Conservation (phyloP, 2,113 vertebrate species). For the Pygoscelis antarcticus region DNA sequence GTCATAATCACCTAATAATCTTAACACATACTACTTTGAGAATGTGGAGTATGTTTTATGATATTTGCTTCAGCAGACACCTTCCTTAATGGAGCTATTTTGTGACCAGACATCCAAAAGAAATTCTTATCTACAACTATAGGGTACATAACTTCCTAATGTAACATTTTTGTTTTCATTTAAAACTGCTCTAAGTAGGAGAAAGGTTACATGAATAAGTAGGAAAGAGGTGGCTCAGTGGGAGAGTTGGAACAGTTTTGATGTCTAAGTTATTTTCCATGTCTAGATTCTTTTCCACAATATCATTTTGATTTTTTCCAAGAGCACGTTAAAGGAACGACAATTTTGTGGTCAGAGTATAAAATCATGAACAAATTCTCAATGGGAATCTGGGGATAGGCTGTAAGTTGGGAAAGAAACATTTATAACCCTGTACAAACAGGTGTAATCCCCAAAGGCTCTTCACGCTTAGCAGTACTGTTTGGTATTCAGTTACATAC, state of each 20-base stretch:
- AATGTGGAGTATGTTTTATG: neutral
- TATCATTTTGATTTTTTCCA: conserved; percentile 18
- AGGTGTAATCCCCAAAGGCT: conserved; percentile 20
- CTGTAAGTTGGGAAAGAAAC: conserved; percentile 24
- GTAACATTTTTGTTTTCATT: conserved; percentile 3
- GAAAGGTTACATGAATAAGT: conserved; percentile 12
- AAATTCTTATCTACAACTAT: neutral
- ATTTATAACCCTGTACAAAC: conserved; percentile 20
- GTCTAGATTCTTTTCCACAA: neutral
- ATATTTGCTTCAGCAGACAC: neutral
- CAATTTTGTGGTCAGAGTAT: conserved; percentile 39
- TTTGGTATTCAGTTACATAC: neutral
- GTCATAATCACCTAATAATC: conserved; percentile 11
- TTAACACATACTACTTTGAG: neutral
- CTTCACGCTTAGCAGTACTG: neutral
- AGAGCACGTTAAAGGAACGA: neutral
- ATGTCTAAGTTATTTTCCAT: conserved; percentile 15
- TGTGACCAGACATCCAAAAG: neutral
- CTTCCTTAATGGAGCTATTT: neutral
- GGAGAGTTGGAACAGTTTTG: conserved; percentile 7
- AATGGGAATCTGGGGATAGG: neutral
- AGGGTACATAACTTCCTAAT: neutral
- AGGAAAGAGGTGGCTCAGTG: neutral
- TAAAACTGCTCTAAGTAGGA: neutral
- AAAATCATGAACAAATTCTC: conserved; percentile 32